Evolutionary conservation across 2,113 vertebrate genomes (phyloP).

Genomic region (Myiozetetes cayanensis): DNA sequence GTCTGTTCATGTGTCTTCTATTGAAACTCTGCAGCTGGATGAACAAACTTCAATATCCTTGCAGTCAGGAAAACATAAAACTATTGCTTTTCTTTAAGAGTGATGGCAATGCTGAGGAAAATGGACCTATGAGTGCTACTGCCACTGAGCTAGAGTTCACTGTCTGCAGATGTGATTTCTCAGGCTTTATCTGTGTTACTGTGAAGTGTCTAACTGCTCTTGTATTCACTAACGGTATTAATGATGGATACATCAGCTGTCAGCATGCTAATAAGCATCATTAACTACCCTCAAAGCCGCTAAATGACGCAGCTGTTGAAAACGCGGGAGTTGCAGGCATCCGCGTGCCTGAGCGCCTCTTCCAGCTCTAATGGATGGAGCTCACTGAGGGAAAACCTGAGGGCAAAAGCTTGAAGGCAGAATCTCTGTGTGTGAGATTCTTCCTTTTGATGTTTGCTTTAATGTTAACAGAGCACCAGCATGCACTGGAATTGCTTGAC

Average conservation of each 20-base stretch:
- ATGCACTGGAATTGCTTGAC: neutral
- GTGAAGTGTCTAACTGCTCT: neutral
- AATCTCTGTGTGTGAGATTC: neutral
- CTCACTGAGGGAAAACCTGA: neutral
- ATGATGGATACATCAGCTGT: neutral
- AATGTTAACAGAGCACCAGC: neutral
- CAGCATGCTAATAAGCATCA: slow-evolving; percentile 18
- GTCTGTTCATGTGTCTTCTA: neutral
- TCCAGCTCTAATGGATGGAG: neutral
- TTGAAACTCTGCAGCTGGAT: neutral
- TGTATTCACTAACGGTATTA: neutral
- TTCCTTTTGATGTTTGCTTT: neutral
- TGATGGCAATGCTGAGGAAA: neutral
- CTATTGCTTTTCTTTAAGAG: neutral
- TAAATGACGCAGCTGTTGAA: slow-evolving; percentile 15
- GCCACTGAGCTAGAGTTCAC: neutral
- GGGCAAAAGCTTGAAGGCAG: neutral
- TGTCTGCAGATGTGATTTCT: neutral
- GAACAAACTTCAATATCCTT: neutral
- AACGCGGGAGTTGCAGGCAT: neutral
- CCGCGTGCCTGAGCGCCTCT: neutral
- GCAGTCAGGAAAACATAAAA: neutral
- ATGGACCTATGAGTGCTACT: neutral
- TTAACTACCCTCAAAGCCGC: slow-evolving; percentile 3
- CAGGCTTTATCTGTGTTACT: neutral